Base-by-base conservation (phyloP, 2,797 vertebrate genomes). In the Enteromius radiatus region DNA sequence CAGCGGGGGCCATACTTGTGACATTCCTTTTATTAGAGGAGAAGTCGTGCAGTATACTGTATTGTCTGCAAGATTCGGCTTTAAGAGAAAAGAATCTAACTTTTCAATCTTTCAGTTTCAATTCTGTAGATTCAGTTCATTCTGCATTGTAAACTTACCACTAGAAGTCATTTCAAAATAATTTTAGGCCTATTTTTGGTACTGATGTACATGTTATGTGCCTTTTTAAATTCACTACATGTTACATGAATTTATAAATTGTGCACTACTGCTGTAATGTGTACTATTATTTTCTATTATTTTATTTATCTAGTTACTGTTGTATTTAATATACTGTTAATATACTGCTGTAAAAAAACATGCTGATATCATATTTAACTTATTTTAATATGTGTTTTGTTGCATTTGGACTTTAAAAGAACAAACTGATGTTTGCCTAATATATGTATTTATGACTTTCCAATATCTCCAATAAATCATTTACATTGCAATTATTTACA, bases 1-100 rank as follows among this genome's bases (percentile, higher is more conserved):
- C 83, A 76, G 71, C 14, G 21, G 36, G 33, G 77, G 23, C 12
- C 71, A 47, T 54, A 41, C 5, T 31, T 59, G 23, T 69, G 65
- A 41, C 47, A 54, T 79, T 54, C 21, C 1, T 3, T 38, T 67
- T 68, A 52, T 67, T 67, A 23, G 28, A 73, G 26, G 7, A 47
- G 63, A 54, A 49, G 15, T 52, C 15, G 38, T 52, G 61, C 64
- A 28, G 17, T 56, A 79, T 59, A 23, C 21, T 75, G 21, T 56
- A 38, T 75, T 36, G 33, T 54, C 47, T 10, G 43, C 15, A 19
- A 71, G 8, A 33, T 52, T 11, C 9, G 26, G 28, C 9, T 49
- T 71, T 19, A 31, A 31, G 28, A 33, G 33, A 4, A 67, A 67
- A 65, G 9, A n/a, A 36, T 65, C 33, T 38, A 67, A 11, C 9